Percentiles rank a stretch among this genome's conserved stretches.
Evolutionary conservation across 2,797 vertebrate species (phyloP).

Genomic region (Sternotherus odoratus): DNA sequence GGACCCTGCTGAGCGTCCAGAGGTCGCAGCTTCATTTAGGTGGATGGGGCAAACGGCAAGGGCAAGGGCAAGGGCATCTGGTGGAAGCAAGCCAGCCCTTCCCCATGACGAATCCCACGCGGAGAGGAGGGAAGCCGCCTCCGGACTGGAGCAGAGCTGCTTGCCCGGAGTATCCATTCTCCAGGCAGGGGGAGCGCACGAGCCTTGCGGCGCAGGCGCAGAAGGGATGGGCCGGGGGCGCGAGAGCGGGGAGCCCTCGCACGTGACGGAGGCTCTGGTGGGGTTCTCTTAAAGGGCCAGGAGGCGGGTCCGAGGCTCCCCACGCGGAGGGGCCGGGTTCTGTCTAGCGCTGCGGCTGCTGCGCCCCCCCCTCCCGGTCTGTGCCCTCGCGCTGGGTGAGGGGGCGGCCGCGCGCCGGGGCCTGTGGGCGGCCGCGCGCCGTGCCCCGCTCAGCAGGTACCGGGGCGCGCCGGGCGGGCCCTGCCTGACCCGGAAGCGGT

Average conservation of each 20-base stretch:
- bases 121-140: too few relatives aligned
- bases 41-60: not conserved
- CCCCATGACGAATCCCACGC: not conserved
- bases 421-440: not conserved
- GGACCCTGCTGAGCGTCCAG: not conserved
- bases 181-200: too few relatives aligned
- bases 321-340: rapidly evolving
- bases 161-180: too few relatives aligned
- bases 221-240: not conserved
- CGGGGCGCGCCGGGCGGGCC: not conserved
- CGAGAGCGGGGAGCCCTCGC: not conserved
- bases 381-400: not conserved
- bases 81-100: too few relatives aligned
- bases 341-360: rapidly evolving
- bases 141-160: too few relatives aligned
- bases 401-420: not conserved
- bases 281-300: conserved; percentile 43
- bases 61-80: too few relatives aligned
- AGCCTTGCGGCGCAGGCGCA: conserved; percentile 31
- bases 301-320: not conserved
- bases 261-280: not conserved
- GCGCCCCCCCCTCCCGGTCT: not conserved
- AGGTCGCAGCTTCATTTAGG: not conserved
- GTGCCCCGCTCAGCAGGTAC: not conserved
- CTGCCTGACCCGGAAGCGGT: conserved; percentile 68